Evolutionary conservation across 2,888 invertebrate genomes (phyloP).

Genomic region (Ectemnius continuus): DNA sequence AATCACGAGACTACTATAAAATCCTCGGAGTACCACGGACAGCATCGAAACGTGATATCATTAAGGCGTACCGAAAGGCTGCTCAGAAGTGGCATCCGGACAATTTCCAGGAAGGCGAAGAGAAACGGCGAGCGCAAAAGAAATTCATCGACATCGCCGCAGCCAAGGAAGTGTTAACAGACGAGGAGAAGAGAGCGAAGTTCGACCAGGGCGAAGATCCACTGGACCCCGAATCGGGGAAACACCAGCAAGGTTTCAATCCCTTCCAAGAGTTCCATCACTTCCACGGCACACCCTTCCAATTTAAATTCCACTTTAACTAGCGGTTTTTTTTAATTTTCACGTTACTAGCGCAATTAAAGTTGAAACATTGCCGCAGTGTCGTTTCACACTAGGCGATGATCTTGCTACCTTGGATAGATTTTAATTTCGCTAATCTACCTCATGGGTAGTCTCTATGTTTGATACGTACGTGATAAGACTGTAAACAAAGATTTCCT

Average conservation of each 20-base stretch:
- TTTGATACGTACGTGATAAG: too few relatives aligned
- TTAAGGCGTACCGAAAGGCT: slow-evolving; percentile 96
- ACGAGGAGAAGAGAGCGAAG: slow-evolving; percentile 94
- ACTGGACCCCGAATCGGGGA: slow-evolving; percentile 93
- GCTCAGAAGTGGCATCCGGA: slow-evolving; percentile 99
- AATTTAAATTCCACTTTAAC: slow-evolving; percentile 98
- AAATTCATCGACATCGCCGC: slow-evolving; percentile 99
- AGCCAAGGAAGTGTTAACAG: slow-evolving; percentile 96
- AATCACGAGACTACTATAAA: slow-evolving; percentile 98
- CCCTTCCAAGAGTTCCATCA: slow-evolving; percentile 84
- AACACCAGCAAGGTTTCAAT: slow-evolving; percentile 83
- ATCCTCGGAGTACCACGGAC: slow-evolving; percentile 94
- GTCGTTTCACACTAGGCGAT: slow-evolving; percentile 15
- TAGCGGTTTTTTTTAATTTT: slow-evolving; percentile 73
- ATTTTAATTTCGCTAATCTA: slow-evolving; percentile 53
- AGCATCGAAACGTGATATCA: slow-evolving; percentile 95
- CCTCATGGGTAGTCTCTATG: slow-evolving; percentile 43
- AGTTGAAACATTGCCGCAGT: slow-evolving; percentile 28
- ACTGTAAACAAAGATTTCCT: too few relatives aligned
- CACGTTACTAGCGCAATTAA: slow-evolving; percentile 36
- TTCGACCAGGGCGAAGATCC: slow-evolving; percentile 98
- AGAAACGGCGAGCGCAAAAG: slow-evolving; percentile 96
- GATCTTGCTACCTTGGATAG: slow-evolving; percentile 30
- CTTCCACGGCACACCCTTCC: slow-evolving; percentile 91
- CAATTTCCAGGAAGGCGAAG: slow-evolving; percentile 90